Base-by-base conservation (phyloP, 2,113 vertebrate genomes). In the Eurypyga helias region DNA sequence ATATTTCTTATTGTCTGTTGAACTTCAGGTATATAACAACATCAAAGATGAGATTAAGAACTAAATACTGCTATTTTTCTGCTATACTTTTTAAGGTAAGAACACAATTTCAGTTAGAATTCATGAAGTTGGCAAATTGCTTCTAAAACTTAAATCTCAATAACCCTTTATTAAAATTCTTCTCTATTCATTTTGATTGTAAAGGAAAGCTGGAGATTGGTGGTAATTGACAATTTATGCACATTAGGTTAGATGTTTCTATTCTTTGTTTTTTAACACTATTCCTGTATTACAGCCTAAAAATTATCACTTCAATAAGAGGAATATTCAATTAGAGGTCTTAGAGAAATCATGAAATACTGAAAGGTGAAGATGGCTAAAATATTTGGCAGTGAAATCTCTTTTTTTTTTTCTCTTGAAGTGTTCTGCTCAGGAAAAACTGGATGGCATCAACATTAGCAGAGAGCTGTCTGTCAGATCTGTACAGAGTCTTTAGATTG, bases 41-140 rank as follows among this genome's bases (percentile, higher is more conserved):
- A 52, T 94, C 97, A 69, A 97, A 99, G 51, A 90, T 99, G 69
- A 98, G 70, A 83, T 95, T 99, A 88, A 98, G 98, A 81, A 98
- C 97, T 65, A 98, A 98, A 79, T 98, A 98, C 94, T 99, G 99
- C 91, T 98, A 98, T 85, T 98, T 99, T 62, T 99, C 99, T 90
- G 98, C 99, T 23, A 64, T 98, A 69, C 98, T 99, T 72, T 99
- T 99, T 96, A 99, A 99, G 99, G 99, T 99, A 99, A 96, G 65
- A n/a, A 62, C 80, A 66, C 38, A 10, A 77, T 84, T 95, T 89
- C 46, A 60, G 33, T 93, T 92, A 67, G 41, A 93, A 90, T 75
- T 89, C 31, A 46, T 80, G 26, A 77, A 77, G 29, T 46, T 79
- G 51, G 78, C 25, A 67, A 77, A 77, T 72, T 86, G 45, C 72